phyloP scores from a whole-genome alignment of 2,113 vertebrate genomes.

The Maccullochella peelii region DNA sequence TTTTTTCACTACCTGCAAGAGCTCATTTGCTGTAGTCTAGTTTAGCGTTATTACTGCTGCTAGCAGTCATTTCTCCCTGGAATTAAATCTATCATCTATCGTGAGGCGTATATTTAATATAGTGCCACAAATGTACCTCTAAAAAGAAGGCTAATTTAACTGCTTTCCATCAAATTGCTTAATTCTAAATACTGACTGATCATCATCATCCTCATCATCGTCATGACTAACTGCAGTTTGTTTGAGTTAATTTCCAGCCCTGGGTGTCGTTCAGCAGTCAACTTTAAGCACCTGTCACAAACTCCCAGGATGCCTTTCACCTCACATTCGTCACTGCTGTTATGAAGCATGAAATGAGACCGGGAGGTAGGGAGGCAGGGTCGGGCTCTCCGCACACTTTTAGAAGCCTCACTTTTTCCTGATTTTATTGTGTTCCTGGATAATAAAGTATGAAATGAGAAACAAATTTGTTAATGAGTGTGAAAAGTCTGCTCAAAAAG shows the following conservation, averaged over 20 bases:
- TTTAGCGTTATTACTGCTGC: too few species aligned
- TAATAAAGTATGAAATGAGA: conserved; percentile 49
- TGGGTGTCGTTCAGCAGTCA: background rate
- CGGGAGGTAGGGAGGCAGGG: conserved; percentile 7
- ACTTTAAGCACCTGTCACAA: conserved; percentile 45
- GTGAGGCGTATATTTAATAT: too few species aligned
- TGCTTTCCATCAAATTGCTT: too few species aligned
- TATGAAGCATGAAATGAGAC: conserved; percentile 57
- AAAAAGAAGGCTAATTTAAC: too few species aligned
- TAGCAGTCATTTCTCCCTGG: too few species aligned
- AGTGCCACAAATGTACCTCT: too few species aligned
- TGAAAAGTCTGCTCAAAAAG: background rate
- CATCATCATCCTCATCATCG: background rate
- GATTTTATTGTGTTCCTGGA: background rate
- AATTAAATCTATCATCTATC: too few species aligned
- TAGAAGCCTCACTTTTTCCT: background rate
- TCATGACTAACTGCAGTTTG: background rate
- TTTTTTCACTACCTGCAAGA: too few species aligned
- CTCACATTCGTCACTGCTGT: conserved; percentile 26
- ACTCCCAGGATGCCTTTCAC: conserved; percentile 67
- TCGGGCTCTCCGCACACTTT: conserved; percentile 14
- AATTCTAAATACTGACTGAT: too few species aligned
- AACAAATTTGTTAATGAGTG: conserved; percentile 17
- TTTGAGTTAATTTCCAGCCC: conserved; percentile 16
- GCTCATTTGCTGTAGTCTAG: too few species aligned